phyloP scores from a whole-genome alignment of 2,888 invertebrate species.

The Phaonia tiefii region DNA sequence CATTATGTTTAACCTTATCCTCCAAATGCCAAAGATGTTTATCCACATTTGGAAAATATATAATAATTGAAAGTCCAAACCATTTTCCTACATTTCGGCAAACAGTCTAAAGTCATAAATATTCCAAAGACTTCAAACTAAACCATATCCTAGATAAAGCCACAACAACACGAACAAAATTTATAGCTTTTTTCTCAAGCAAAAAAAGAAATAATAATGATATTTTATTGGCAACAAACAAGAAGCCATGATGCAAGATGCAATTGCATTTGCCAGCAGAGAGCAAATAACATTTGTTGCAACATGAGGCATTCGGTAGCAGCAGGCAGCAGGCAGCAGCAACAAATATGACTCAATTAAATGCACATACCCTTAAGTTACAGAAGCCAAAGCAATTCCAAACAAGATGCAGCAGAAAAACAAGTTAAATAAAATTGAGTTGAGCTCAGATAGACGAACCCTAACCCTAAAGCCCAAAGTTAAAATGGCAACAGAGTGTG shows the following conservation, averaged over 20 bases:
- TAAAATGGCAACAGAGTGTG: too few relatives aligned
- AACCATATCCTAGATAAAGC: neutral
- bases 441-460: neutral
- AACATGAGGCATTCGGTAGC: too few relatives aligned
- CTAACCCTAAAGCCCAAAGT: conserved; percentile 34
- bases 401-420: neutral
- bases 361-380: conserved; percentile 55
- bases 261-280: conserved; percentile 57
- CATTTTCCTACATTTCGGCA: too few relatives aligned
- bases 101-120: neutral
- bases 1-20: too few relatives aligned
- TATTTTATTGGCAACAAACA: conserved; percentile 56
- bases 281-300: conserved; percentile 53
- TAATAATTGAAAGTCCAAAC: too few relatives aligned
- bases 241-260: neutral
- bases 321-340: neutral
- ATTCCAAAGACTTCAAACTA: neutral
- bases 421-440: conserved; percentile 35
- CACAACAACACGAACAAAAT: conserved; percentile 20
- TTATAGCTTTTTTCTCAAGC: conserved; percentile 29
- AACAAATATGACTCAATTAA: conserved; percentile 63
- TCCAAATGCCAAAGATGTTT: too few relatives aligned
- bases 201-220: conserved; percentile 6
- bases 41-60: too few relatives aligned
- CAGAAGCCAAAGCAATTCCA: conserved; percentile 54